Evolutionary conservation across 1,140 invertebrate genomes (phyloP).

Genomic region (Mylabris phalerata): DNA sequence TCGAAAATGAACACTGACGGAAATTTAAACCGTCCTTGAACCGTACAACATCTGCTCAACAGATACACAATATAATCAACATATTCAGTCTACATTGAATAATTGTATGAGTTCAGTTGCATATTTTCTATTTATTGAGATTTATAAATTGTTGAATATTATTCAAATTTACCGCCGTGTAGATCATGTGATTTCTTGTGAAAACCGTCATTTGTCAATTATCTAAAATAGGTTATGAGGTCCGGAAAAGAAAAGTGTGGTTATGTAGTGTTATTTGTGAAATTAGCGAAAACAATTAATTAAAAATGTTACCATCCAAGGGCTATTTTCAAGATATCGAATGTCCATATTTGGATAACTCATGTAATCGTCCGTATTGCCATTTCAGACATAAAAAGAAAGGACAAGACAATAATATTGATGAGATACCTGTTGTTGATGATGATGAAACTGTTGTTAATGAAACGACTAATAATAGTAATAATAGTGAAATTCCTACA

Average conservation of each 20-base stretch:
- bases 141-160: too few species aligned
- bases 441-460: conserved; percentile 4
- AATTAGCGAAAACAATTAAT: background rate
- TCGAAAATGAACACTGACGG: background rate
- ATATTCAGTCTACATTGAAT: too few species aligned
- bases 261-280: background rate
- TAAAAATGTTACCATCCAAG: conserved; percentile 73
- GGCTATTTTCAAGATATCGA: conserved; percentile 75
- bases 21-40: conserved; percentile 1
- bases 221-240: background rate
- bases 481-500: conserved; percentile 34
- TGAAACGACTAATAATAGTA: conserved; percentile 9
- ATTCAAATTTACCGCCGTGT: background rate
- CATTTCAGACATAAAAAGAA: conserved; percentile 77
- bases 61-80: background rate
- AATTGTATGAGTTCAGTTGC: too few species aligned
- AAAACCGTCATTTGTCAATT: background rate
- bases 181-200: background rate
- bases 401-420: conserved; percentile 35
- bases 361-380: conserved; percentile 79
- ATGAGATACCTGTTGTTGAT: conserved; percentile 1
- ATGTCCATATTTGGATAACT: conserved; percentile 77
- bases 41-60: background rate
- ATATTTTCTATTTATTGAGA: too few species aligned
- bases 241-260: background rate